These are phyloP conservation scores for Prunella fulvescens DNA, from an alignment of 2,113 vertebrate species.

Conservation along the genomic window DNA sequence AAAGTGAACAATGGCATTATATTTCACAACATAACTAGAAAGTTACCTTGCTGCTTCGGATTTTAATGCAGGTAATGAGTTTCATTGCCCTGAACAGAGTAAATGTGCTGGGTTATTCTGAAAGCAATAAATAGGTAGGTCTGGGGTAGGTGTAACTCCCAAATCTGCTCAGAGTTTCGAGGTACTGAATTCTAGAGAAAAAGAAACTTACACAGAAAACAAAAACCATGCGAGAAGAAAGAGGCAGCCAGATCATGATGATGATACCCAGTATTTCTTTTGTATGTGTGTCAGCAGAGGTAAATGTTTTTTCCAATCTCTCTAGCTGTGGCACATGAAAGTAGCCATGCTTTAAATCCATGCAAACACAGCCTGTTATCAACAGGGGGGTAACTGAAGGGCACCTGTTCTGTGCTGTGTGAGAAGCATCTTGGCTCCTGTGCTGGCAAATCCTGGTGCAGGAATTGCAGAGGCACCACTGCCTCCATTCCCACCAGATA, in stretches of 20 bases:
- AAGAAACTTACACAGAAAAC: neutral
- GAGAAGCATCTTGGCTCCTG: rapidly evolving
- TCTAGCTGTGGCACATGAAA: neutral
- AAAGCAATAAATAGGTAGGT: neutral
- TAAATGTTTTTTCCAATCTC: neutral
- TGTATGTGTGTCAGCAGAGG: neutral
- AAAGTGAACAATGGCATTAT: neutral
- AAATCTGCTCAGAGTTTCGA: neutral
- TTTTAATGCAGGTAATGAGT: constrained; percentile 3
- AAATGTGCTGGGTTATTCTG: neutral
- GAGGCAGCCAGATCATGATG: neutral
- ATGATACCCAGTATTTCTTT: neutral
- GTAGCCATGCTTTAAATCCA: neutral
- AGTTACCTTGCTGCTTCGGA: neutral
- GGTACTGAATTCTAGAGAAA: neutral
- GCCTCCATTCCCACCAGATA: neutral
- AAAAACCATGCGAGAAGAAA: neutral
- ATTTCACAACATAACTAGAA: constrained; percentile 40
- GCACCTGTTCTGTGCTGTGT: neutral
- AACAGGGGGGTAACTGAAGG: neutral
- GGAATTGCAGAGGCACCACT: neutral
- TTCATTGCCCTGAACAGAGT: neutral
- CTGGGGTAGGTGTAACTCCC: neutral
- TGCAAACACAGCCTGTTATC: neutral
- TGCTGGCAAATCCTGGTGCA: neutral